Evolutionary conservation across 30 jellyfish, hydroid and myxozoan genomes (phyloP).

Genomic region (Pelagia noctiluca): DNA sequence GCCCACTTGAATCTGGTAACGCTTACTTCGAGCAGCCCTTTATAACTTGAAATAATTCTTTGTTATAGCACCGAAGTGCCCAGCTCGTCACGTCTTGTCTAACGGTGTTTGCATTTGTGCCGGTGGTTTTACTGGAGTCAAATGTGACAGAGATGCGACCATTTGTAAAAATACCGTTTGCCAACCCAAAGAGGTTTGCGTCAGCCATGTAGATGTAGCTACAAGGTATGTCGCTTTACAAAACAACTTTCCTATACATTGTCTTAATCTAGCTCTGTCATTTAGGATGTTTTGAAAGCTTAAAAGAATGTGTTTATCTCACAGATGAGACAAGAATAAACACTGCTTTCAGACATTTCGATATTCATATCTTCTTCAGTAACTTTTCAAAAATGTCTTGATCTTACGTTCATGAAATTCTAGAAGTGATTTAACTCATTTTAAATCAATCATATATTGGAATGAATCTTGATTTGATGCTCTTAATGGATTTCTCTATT

Average conservation of each 20-base stretch:
- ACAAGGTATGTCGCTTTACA: conserved; percentile 38
- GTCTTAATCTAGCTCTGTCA: background rate
- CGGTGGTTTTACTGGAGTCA: conserved; percentile 61
- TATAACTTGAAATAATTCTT: too few species aligned
- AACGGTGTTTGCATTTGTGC: conserved; percentile 66
- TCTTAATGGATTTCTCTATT: too few species aligned
- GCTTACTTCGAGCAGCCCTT: background rate
- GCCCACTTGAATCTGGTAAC: background rate
- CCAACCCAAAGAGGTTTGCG: conserved; percentile 64
- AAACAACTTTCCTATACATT: background rate
- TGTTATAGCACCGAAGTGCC: conserved; percentile 56
- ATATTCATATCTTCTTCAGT: too few species aligned
- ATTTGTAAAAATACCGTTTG: conserved; percentile 61
- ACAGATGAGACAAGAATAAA: background rate
- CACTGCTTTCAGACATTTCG: too few species aligned
- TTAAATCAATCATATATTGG: too few species aligned
- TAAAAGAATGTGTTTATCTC: background rate
- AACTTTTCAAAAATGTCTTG: too few species aligned
- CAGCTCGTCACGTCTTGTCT: conserved; percentile 20
- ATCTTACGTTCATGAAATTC: too few species aligned
- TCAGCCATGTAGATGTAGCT: conserved; percentile 39
- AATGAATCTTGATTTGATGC: too few species aligned
- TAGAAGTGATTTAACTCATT: too few species aligned
- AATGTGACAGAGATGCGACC: conserved; percentile 76
- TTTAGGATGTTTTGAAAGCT: background rate